Percentiles rank a stretch among this genome's conserved stretches.
These are phyloP conservation scores for Pinctada fucata DNA, from an alignment of 2,888 invertebrate genomes.

Conservation along the genomic window DNA sequence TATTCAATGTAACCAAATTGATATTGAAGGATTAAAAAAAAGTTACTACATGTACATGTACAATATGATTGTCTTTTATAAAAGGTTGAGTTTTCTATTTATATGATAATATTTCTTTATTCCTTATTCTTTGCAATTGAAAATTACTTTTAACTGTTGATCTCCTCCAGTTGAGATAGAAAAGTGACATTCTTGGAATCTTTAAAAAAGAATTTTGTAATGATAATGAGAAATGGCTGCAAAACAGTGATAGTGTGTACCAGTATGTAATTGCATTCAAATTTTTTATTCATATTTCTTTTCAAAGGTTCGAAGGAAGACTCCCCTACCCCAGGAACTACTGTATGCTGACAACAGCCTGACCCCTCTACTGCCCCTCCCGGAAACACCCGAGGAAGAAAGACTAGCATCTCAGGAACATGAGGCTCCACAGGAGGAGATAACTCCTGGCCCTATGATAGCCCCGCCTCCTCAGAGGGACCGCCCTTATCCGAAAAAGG, in stretches of 20 bases:
- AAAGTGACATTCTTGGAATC: too few species aligned
- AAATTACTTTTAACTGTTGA: too few species aligned
- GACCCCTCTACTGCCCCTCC: conserved; percentile 46
- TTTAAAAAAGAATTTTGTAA: too few species aligned
- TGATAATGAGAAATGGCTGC: too few species aligned
- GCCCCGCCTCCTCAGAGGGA: conserved; percentile 53
- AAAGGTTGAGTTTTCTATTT: background rate
- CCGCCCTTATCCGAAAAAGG: conserved; percentile 4
- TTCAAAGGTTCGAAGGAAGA: conserved; percentile 70
- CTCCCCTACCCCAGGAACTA: conserved; percentile 82
- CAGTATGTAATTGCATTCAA: too few species aligned
- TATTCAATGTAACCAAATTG: too few species aligned
- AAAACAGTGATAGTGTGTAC: too few species aligned
- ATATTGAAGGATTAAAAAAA: too few species aligned
- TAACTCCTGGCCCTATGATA: conserved; percentile 47
- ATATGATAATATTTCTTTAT: too few species aligned
- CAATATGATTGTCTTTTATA: background rate
- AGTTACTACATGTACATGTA: background rate
- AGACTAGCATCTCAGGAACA: conserved; percentile 8
- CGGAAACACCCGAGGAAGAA: conserved; percentile 61
- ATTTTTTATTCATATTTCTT: background rate
- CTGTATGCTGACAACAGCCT: conserved; percentile 78
- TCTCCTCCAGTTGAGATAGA: too few species aligned
- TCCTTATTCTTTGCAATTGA: too few species aligned
- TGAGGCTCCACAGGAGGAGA: background rate